Percentiles rank a stretch among this genome's conserved stretches.
Evolutionary conservation across 2,113 vertebrate genomes (phyloP).

Genomic region (Phaethornis superciliosus): DNA sequence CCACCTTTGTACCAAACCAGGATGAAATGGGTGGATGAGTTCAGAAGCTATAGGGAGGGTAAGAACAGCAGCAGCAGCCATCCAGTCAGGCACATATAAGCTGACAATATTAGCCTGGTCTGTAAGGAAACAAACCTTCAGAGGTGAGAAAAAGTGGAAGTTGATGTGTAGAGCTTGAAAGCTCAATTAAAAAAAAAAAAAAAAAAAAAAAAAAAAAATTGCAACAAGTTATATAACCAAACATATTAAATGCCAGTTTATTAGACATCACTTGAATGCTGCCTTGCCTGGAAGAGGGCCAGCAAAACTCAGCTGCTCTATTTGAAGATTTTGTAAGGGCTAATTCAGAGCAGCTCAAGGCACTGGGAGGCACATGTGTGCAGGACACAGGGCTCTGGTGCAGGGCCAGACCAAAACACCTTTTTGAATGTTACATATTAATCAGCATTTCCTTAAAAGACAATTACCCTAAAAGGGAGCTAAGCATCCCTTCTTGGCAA

Average conservation of each 20-base stretch:
- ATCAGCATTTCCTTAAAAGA: background rate
- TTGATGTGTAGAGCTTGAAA: background rate
- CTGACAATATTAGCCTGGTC: background rate
- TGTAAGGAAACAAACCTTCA: background rate
- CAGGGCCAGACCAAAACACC: background rate
- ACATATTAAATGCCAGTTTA: background rate
- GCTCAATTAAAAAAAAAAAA: background rate
- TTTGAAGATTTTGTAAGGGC: background rate
- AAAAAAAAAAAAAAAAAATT: background rate
- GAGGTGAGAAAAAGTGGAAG: constrained; percentile 12
- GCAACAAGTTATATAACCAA: background rate
- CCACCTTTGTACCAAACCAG: background rate
- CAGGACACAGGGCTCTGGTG: background rate
- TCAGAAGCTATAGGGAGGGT: background rate
- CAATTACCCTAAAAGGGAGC: background rate
- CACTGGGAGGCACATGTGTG: fast-evolving
- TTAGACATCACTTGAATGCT: background rate
- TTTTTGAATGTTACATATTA: fast-evolving
- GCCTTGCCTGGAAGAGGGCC: constrained; percentile 11
- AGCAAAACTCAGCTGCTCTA: background rate
- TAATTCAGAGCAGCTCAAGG: background rate
- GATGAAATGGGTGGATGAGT: background rate
- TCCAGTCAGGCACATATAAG: background rate
- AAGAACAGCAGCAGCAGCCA: fast-evolving
- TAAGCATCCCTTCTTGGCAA: background rate